Base-by-base conservation (phyloP, 2,888 invertebrate genomes). In the Epinotia demarniana region DNA sequence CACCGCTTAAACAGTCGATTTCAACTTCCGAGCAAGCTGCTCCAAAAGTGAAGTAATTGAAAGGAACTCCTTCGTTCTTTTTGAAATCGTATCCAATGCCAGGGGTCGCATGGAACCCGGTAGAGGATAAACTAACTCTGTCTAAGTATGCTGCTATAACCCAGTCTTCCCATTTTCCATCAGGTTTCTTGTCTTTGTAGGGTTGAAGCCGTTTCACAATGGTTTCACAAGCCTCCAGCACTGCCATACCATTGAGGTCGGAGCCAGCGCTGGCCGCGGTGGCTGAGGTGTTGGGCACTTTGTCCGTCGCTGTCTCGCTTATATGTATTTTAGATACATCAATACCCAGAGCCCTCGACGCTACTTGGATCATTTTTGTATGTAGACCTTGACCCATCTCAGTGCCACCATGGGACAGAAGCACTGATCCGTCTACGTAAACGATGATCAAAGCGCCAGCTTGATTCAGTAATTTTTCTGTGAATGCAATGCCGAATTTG, bases 351-450 rank as follows among this genome's bases (percentile, higher is more conserved):
- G 95, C 95, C 78, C 96, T 94, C 62, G 98, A 97, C 4, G 98
- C 97, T 13, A 98, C 96, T 95, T 99, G 99, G 72, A 98, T 96
- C 97, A 99, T 98, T 94, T 99, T 99, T 0, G 98, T 99, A 86
- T 99, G 97, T 5, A 99, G 93, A 1, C 99, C 99, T 92, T 99
- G 99, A 0, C 99, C 99, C 97, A 99, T 99, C 95, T 99, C 99
- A 11, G 97, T 97, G n/a, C 99, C 99, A 49, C 98, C 98, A 86
- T 98, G 98, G 0, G 97, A 96, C 19, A 99, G 83, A 13, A 99
- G 93, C 3, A 99, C 98, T 0, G 98, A 98, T 1, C 98, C 99
- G 88, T 98, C 98, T 0, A 94, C 94, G 86, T 99, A 98, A n/a
- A 98, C 95, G 60, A 98, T 95, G 1, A 99, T 95, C 72, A 99